Conservation (phyloP, 2,888 invertebrate genomes). For the Sinhomidia bicolor region DNA sequence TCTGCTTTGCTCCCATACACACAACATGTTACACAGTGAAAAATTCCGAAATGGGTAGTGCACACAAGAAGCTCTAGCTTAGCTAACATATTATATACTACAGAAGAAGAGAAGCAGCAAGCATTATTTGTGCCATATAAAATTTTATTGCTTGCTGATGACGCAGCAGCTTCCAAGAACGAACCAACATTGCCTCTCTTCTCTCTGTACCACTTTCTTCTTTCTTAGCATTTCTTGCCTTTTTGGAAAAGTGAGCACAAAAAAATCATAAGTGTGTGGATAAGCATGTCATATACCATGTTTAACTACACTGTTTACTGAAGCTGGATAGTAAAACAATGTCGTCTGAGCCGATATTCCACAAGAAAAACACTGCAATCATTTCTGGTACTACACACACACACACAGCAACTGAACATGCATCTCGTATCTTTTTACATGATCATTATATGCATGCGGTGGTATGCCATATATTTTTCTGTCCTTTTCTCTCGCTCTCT, state of each 20-base stretch:
- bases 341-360: neutral
- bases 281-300: conserved; percentile 37
- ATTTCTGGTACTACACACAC: neutral
- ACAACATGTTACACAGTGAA: neutral
- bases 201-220: conserved; percentile 1
- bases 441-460: conserved; percentile 6
- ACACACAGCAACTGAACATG: neutral
- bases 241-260: conserved; percentile 10
- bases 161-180: neutral
- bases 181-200: neutral
- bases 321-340: conserved; percentile 49
- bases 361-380: neutral
- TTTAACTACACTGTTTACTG: conserved; percentile 55
- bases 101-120: neutral
- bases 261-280: conserved; percentile 17
- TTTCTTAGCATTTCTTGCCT: neutral
- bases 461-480: neutral
- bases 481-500: too few relatives aligned
- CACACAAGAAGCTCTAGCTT: neutral
- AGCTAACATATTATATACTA: too few relatives aligned
- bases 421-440: conserved; percentile 12
- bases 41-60: neutral
- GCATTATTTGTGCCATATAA: conserved; percentile 25
- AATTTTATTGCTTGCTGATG: conserved; percentile 60
- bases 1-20: neutral